Percentiles rank a stretch among this genome's conserved stretches.
These are phyloP conservation scores for Brassicogethes aeneus DNA, from an alignment of 2,888 invertebrate species.

Conservation along the genomic window DNA sequence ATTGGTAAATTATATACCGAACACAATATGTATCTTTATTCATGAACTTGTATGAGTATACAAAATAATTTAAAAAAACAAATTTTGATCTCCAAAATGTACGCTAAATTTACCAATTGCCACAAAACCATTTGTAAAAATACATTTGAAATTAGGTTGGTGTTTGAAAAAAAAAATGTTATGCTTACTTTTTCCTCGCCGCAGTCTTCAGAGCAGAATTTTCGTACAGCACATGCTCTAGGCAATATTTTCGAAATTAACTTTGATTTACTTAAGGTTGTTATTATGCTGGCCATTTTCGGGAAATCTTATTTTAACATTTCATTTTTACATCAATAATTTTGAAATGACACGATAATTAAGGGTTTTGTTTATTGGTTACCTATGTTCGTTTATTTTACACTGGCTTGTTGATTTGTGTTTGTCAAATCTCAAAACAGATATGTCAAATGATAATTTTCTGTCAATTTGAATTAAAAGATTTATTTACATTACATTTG, in stretches of 20 bases:
- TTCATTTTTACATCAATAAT: slow-evolving; percentile 25
- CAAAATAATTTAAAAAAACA: too few relatives aligned
- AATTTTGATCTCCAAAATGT: too few relatives aligned
- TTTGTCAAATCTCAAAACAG: neutral
- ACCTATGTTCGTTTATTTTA: slow-evolving; percentile 8
- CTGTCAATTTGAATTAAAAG: too few relatives aligned
- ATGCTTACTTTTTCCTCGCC: slow-evolving; percentile 19
- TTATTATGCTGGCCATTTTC: slow-evolving; percentile 15
- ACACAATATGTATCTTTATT: too few relatives aligned
- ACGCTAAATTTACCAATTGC: too few relatives aligned
- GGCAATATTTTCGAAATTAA: too few relatives aligned
- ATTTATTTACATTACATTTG: too few relatives aligned
- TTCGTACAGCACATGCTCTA: slow-evolving; percentile 12
- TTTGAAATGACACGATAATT: slow-evolving; percentile 19
- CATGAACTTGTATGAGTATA: too few relatives aligned
- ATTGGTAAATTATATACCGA: too few relatives aligned
- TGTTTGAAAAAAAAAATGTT: slow-evolving; percentile 8
- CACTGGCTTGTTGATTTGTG: neutral
- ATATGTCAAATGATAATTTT: too few relatives aligned
- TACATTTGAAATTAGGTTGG: too few relatives aligned
- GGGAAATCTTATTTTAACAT: slow-evolving; percentile 16
- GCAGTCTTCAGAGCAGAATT: slow-evolving; percentile 21
- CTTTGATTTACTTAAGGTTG: slow-evolving; percentile 19
- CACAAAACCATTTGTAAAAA: too few relatives aligned
- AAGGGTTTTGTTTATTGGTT: slow-evolving; percentile 17